These are phyloP conservation scores for Drosophila lacicola DNA, from an alignment of 2,888 invertebrate genomes.

Conservation along the genomic window DNA sequence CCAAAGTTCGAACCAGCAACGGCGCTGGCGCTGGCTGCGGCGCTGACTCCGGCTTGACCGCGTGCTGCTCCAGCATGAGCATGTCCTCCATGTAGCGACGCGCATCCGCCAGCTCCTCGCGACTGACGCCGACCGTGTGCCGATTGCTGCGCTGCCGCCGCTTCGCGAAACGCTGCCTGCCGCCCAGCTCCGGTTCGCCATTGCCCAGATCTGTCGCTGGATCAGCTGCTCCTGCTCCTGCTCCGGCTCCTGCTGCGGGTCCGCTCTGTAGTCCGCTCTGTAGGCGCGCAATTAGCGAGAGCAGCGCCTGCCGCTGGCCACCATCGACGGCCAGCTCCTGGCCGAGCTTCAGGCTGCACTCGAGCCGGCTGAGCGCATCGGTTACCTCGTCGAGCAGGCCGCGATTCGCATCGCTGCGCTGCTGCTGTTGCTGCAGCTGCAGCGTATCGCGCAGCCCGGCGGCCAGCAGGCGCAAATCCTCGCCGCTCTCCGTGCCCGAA, in stretches of 20 bases:
- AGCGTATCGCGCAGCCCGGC: conserved; percentile 86
- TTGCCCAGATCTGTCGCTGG: conserved; percentile 1
- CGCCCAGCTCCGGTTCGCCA: conserved; percentile 80
- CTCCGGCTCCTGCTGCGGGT: conserved; percentile 46
- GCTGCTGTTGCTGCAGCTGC: conserved; percentile 84
- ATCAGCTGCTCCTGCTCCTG: neutral
- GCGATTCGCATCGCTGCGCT: conserved; percentile 87
- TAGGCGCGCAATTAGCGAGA: conserved; percentile 89
- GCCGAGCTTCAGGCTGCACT: conserved; percentile 89
- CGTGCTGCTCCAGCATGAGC: conserved; percentile 83
- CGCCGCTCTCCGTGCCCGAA: conserved; percentile 90
- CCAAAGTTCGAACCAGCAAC: conserved; percentile 44
- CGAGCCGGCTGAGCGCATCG: conserved; percentile 90
- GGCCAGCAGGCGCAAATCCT: conserved; percentile 87
- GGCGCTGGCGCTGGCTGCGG: conserved; percentile 67
- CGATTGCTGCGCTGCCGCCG: conserved; percentile 88
- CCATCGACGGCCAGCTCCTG: conserved; percentile 86
- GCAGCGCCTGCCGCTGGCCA: conserved; percentile 87
- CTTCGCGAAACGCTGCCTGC: conserved; percentile 86
- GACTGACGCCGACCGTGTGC: conserved; percentile 93
- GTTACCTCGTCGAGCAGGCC: conserved; percentile 89
- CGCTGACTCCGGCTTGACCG: conserved; percentile 68
- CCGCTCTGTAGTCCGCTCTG: conserved; percentile 88
- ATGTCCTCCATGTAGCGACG: conserved; percentile 90
- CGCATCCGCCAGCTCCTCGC: conserved; percentile 92